phyloP scores from a whole-genome alignment of 2,797 vertebrate genomes.

The Odontamblyopus lacepedii region DNA sequence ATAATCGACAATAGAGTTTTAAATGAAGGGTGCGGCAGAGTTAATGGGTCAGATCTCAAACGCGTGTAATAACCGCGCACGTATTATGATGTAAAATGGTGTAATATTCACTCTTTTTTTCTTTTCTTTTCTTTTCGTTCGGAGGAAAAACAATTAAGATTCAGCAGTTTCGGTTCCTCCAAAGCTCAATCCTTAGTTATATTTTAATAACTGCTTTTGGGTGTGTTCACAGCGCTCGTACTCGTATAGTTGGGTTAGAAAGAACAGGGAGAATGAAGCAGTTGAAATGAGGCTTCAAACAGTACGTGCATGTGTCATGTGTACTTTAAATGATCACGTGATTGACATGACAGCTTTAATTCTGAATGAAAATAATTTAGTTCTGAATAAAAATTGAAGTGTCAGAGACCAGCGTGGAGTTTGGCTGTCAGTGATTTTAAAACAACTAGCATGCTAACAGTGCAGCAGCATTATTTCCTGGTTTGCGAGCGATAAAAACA shows the following conservation, averaged over 20 bases:
- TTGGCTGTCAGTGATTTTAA: no score
- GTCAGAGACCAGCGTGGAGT: no score
- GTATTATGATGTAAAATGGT: constrained; percentile 44
- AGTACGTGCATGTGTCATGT: no score
- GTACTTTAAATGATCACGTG: no score
- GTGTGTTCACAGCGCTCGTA: neutral
- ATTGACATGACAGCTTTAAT: no score
- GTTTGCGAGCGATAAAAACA: no score
- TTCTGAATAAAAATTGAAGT: no score
- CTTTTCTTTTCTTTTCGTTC: no score
- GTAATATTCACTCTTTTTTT: constrained; percentile 26
- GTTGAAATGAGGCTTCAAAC: neutral
- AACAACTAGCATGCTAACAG: no score
- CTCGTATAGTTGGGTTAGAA: no score
- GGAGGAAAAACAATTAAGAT: constrained; percentile 11
- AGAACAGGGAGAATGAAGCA: neutral
- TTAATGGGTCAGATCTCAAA: constrained; percentile 45
- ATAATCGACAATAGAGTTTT: constrained; percentile 18
- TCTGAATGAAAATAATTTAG: no score
- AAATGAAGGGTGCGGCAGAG: constrained; percentile 4
- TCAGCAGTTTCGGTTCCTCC: constrained; percentile 3
- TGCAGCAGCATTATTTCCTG: no score
- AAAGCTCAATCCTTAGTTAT: neutral
- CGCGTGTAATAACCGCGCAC: neutral
- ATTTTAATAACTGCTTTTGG: neutral